A percentile compares a stretch with the other conserved stretches of the same genome.
These are phyloP conservation scores for Crotalus helleri DNA, from an alignment of 2,113 vertebrate genomes.

Conservation along the genomic window DNA sequence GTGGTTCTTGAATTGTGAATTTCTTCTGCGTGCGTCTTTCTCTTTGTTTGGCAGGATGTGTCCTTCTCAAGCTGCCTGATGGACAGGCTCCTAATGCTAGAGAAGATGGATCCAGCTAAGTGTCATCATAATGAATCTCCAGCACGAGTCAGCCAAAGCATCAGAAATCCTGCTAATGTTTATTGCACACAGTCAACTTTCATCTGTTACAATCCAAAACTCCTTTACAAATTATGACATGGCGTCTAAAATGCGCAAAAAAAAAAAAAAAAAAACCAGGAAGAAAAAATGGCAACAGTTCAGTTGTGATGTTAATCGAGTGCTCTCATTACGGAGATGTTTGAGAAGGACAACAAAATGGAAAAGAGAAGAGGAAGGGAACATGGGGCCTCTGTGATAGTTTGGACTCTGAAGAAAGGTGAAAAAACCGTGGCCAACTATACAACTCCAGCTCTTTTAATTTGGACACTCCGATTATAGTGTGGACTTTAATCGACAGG, in stretches of 20 bases:
- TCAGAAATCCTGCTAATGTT: not conserved
- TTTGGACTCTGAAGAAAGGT: not conserved
- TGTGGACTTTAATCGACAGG: not conserved
- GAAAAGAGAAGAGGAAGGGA: not conserved
- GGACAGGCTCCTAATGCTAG: not conserved
- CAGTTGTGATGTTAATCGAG: not conserved
- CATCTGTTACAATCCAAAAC: not conserved
- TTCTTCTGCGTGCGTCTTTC: conserved; percentile 27
- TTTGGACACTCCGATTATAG: not conserved
- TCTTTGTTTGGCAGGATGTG: conserved; percentile 49
- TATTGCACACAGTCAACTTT: not conserved
- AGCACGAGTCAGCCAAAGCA: not conserved
- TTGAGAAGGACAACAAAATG: not conserved
- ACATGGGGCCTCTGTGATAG: not conserved
- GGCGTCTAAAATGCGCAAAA: not conserved
- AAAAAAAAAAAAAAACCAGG: fast-evolving
- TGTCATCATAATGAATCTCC: not conserved
- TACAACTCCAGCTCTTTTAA: not conserved
- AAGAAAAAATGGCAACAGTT: not conserved
- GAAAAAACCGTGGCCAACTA: not conserved
- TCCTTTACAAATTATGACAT: not conserved
- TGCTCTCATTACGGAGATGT: not conserved
- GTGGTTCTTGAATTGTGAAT: not conserved
- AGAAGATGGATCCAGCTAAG: not conserved
- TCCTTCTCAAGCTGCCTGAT: not conserved